Evolutionary conservation across 2,113 vertebrate genomes (phyloP).

Genomic region (Ammodytes dubius): DNA sequence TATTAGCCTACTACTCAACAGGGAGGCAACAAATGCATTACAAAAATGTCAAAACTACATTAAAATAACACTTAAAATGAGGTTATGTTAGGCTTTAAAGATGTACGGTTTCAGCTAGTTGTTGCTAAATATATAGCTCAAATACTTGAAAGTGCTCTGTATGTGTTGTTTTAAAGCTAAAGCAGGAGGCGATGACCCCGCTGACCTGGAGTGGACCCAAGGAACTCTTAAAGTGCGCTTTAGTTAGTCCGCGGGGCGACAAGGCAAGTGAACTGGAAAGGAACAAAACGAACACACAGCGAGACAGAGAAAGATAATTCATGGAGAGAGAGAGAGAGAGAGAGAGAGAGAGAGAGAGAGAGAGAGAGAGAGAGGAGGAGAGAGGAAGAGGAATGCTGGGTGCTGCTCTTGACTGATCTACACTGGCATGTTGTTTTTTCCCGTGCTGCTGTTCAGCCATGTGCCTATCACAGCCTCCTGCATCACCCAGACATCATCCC

Average conservation of each 20-base stretch:
- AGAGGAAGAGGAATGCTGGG: conserved; percentile 8
- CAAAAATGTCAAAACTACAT: no score
- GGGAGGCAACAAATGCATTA: no score
- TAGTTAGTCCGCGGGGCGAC: background rate
- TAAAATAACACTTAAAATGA: no score
- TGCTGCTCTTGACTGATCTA: conserved; percentile 53
- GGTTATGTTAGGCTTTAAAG: background rate
- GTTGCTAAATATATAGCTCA: background rate
- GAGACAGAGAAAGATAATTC: conserved; percentile 9
- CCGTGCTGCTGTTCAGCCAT: conserved; percentile 60
- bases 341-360: conserved; percentile 7
- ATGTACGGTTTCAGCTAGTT: background rate
- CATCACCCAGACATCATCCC: background rate
- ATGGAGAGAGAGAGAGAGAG: conserved; percentile 6
- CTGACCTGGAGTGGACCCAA: conserved; percentile 3
- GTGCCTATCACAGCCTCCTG: conserved; percentile 47
- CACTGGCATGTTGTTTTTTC: conserved; percentile 70
- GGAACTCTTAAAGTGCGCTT: background rate
- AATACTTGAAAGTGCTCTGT: background rate
- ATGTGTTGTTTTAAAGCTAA: background rate
- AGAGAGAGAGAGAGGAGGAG: background rate
- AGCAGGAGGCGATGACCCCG: background rate
- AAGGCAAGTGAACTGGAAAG: conserved; percentile 31
- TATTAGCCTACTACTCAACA: no score
- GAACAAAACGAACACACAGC: conserved; percentile 5